Percentiles rank a stretch among this genome's conserved stretches.
Evolutionary conservation across 2,113 vertebrate genomes (phyloP).

Genomic region (Paralichthys olivaceus): DNA sequence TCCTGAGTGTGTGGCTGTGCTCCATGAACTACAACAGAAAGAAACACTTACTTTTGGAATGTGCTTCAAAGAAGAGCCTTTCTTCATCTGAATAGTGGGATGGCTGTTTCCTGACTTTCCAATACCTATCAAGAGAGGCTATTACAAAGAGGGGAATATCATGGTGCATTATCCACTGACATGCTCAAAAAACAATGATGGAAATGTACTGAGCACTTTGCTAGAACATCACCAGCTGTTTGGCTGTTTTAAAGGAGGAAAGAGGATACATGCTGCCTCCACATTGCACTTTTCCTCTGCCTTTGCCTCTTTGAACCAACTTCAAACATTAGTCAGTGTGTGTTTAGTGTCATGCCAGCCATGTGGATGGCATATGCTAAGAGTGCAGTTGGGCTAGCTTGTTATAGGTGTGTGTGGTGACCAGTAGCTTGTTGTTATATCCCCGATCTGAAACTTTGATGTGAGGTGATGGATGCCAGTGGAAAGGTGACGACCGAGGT

Average conservation of each 20-base stretch:
- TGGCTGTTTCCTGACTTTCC: slow-evolving; percentile 60
- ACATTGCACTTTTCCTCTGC: slow-evolving; percentile 73
- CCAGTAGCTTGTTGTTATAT: slow-evolving; percentile 84
- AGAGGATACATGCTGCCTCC: slow-evolving; percentile 77
- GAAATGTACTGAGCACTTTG: slow-evolving; percentile 52
- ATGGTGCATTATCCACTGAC: slow-evolving; percentile 52
- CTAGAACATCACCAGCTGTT: slow-evolving; percentile 65
- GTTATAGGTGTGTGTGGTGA: slow-evolving; percentile 78
- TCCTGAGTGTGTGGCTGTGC: slow-evolving; percentile 36
- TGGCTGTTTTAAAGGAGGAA: slow-evolving; percentile 55
- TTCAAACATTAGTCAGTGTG: slow-evolving; percentile 82
- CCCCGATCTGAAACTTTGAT: slow-evolving; percentile 85
- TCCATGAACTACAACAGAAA: slow-evolving; percentile 58
- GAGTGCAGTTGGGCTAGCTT: slow-evolving; percentile 71
- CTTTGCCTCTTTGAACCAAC: slow-evolving; percentile 80
- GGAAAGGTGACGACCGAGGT: slow-evolving; percentile 69
- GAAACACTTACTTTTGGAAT: slow-evolving; percentile 63
- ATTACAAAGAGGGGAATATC: slow-evolving; percentile 47
- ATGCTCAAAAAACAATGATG: slow-evolving; percentile 58
- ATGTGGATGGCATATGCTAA: slow-evolving; percentile 91
- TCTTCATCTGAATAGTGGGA: slow-evolving; percentile 59
- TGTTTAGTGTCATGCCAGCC: slow-evolving; percentile 88
- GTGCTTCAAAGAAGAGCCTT: slow-evolving; percentile 60
- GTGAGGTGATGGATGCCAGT: slow-evolving; percentile 61
- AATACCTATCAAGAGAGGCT: slow-evolving; percentile 56